Evolutionary conservation across 2,888 invertebrate genomes (phyloP), one percentile per base, ranked within the genome.

Genomic region (Pachymerium ferrugineum): DNA sequence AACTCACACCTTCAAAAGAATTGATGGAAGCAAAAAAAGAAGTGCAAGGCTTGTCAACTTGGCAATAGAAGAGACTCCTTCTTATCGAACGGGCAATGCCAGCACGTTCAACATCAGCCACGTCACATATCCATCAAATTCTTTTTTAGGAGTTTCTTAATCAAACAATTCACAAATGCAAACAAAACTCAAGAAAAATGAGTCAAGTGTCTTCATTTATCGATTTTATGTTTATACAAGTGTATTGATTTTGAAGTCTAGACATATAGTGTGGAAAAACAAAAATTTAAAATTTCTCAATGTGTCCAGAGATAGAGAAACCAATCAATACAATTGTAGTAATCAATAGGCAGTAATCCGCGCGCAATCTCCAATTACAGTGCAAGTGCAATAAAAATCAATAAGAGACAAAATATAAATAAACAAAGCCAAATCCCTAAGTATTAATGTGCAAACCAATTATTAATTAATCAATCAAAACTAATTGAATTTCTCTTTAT

Each of bases 401-500:
- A 54, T 54, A 6, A 8, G 25, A n/a, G 6, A n/a, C 12, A 38
- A 38, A 38, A 6, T 38, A 47, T 8, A 47, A 47, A 42, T 22
- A 47, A 47, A 47, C 19, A 47, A 42, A 42, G 6, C 16, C 47
- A 14, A 16, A 47, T 42, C 5, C n/a, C 8, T 19, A 47, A 47
- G n/a, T n/a, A 38, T 38, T 38, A 38, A n/a, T 38, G 8, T n/a
- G n/a, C 8, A 1, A 12, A 38, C 38, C n/a, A 47, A 47, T 47
- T 47, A 16, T n/a, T 16, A 47, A 47, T 47, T 42, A 42, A 42
- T 68, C 22, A 31, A 6, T 70, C 42, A 28, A 74, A 69, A 30
- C 54, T 22, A 47, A 47, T 47, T 47, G 22, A 47, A 16, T 54
- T 35, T 47, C 31, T 74, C 19, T 74, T 70, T 77, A 75, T 74